Conservation (phyloP, 35 echinoderm and acorn worm species). For the Anneissia japonica region DNA sequence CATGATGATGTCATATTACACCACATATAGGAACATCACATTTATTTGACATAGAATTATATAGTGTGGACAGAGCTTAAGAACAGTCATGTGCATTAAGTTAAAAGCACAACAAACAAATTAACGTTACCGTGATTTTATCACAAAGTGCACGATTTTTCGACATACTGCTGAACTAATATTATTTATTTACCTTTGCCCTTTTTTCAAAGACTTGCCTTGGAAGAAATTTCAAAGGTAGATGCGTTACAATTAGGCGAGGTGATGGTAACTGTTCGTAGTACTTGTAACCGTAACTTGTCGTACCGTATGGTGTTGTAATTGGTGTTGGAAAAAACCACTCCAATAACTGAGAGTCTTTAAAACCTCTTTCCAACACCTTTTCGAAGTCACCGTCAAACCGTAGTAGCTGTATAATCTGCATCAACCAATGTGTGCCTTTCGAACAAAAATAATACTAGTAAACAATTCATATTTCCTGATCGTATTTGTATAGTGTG, state of each 20-base stretch:
- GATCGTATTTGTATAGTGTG: too few relatives aligned
- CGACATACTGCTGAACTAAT: too few relatives aligned
- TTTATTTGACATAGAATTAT: too few relatives aligned
- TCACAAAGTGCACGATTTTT: too few relatives aligned
- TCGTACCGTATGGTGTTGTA: not conserved
- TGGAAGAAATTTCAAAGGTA: not conserved
- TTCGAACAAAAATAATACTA: too few relatives aligned
- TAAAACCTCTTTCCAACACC: not conserved
- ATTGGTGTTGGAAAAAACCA: not conserved
- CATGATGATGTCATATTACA: too few relatives aligned
- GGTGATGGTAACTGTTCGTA: not conserved
- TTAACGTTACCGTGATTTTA: too few relatives aligned
- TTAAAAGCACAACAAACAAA: too few relatives aligned
- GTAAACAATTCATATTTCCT: too few relatives aligned
- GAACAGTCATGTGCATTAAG: too few relatives aligned
- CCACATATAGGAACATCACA: too few relatives aligned
- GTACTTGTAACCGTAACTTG: not conserved
- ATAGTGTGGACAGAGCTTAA: too few relatives aligned
- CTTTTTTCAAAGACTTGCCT: not conserved
- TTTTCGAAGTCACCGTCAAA: not conserved
- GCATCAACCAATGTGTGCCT: not conserved
- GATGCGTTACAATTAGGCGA: not conserved
- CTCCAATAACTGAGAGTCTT: not conserved
- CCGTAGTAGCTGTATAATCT: not conserved
- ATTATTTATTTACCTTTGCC: not conserved